Evolutionary conservation across 2,888 invertebrate species (phyloP).

Genomic region (Pterostichus niger): DNA sequence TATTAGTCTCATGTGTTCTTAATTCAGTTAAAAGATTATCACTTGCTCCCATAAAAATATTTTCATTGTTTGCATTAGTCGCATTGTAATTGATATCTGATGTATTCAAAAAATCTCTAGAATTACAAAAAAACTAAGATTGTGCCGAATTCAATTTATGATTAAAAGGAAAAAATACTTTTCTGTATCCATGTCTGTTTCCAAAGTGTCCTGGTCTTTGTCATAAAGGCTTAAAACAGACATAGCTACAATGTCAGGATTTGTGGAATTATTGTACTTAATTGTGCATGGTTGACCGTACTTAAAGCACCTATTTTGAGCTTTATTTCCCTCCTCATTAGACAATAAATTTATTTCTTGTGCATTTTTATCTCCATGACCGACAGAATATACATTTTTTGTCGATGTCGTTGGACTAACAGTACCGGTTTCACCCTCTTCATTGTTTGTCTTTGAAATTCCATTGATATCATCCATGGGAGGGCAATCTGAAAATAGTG

Average conservation of each 20-base stretch:
- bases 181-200: conserved; percentile 81
- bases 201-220: conserved; percentile 80
- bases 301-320: conserved; percentile 24
- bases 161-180: conserved; percentile 74
- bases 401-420: conserved; percentile 52
- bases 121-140: conserved; percentile 34
- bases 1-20: conserved; percentile 9
- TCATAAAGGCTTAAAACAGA: conserved; percentile 81
- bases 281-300: conserved; percentile 60
- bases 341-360: conserved; percentile 7
- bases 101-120: conserved; percentile 56
- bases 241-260: conserved; percentile 77
- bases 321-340: conserved; percentile 49
- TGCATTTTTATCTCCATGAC: conserved; percentile 41
- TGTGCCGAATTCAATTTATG: conserved; percentile 23
- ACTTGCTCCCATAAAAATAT: conserved; percentile 34
- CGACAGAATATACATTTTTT: conserved; percentile 34
- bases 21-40: conserved; percentile 53
- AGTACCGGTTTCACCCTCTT: conserved; percentile 27
- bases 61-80: conserved; percentile 35
- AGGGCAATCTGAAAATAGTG: background rate
- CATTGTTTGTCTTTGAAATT: conserved; percentile 28
- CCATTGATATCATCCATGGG: conserved; percentile 54
- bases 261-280: conserved; percentile 67
- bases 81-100: conserved; percentile 52